Conservation (phyloP, 2,113 vertebrate genomes). For the Anarhynchus alexandrinus region DNA sequence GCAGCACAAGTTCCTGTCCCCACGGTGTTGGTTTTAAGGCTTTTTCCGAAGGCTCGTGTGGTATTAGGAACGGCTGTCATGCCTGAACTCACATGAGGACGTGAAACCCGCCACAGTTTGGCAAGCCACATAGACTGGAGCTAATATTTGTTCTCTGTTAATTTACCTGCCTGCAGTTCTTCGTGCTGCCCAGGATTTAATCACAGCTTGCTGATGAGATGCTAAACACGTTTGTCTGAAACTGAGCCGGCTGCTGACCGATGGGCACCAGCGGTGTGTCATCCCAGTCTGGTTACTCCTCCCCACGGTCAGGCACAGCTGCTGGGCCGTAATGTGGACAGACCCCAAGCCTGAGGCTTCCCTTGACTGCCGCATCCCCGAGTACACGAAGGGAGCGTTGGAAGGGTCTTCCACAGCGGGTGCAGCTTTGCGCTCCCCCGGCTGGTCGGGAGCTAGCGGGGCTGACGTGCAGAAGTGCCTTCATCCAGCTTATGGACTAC, state of each 20-base stretch:
- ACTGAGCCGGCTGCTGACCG: not conserved
- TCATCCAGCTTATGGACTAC: not conserved
- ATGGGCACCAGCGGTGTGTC: not conserved
- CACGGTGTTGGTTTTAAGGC: not conserved
- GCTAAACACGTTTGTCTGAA: not conserved
- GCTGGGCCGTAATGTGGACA: not conserved
- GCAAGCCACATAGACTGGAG: not conserved
- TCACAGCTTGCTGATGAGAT: not conserved
- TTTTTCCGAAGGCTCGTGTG: not conserved
- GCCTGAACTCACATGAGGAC: not conserved
- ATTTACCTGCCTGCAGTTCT: not conserved
- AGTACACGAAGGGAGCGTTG: fast-evolving
- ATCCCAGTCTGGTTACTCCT: not conserved
- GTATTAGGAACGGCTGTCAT: not conserved
- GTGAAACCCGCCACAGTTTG: not conserved
- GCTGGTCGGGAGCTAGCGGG: not conserved
- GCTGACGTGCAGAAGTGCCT: not conserved
- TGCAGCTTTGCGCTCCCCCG: not conserved
- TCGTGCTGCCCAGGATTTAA: not conserved
- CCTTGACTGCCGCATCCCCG: not conserved
- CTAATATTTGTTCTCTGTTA: not conserved
- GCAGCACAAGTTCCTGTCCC: not conserved
- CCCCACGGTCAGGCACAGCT: not conserved
- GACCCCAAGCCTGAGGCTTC: not conserved
- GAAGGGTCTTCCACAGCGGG: not conserved